These are phyloP conservation scores for Brachymystax lenok DNA, from an alignment of 2,797 vertebrate genomes.

Conservation along the genomic window DNA sequence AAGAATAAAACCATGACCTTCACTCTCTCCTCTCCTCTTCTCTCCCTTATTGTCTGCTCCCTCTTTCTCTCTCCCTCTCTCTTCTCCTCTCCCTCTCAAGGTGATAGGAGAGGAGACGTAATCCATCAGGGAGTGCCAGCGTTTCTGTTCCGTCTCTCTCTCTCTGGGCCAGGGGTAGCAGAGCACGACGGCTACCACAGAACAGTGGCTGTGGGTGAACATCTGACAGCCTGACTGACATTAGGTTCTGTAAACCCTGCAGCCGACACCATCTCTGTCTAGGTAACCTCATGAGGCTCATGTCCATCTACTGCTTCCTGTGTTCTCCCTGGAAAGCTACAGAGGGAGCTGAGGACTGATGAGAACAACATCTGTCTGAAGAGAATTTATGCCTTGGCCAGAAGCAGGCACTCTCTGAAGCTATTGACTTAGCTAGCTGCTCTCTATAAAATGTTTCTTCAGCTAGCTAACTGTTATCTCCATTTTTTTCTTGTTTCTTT, in stretches of 20 bases:
- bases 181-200: background rate
- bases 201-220: background rate
- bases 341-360: too few relatives aligned
- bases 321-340: background rate
- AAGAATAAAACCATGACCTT: background rate
- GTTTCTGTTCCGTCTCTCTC: conserved; percentile 2
- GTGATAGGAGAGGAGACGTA: conserved; percentile 24
- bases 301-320: background rate
- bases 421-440: too few relatives aligned
- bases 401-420: too few relatives aligned
- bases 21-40: background rate
- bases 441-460: too few relatives aligned
- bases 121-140: conserved; percentile 24
- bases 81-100: conserved; percentile 27
- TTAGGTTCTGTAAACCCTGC: background rate
- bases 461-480: too few relatives aligned
- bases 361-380: too few relatives aligned
- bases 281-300: background rate
- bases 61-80: background rate
- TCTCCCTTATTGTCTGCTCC: background rate
- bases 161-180: background rate
- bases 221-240: background rate
- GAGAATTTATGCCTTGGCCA: too few relatives aligned
- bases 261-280: background rate
- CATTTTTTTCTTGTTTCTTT: too few relatives aligned